Conservation (phyloP, 2,113 vertebrate species). For the Mustela nigripes region DNA sequence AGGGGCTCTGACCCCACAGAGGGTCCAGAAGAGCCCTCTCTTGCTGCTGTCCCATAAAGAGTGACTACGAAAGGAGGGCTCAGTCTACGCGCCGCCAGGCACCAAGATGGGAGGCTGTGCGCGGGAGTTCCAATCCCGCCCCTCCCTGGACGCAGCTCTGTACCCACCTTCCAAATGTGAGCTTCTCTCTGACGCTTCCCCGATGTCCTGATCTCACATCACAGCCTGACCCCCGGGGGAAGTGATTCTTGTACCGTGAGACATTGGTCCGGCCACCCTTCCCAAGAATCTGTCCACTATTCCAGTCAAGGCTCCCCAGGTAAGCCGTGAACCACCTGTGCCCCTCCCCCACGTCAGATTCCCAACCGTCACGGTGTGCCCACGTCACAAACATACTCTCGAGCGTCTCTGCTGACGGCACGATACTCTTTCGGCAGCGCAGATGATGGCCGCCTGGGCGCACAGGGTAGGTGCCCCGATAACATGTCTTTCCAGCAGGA, state of each 20-base stretch:
- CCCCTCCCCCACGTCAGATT: neutral
- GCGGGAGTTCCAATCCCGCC: too few relatives aligned
- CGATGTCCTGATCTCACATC: fast-evolving
- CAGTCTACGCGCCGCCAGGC: fast-evolving
- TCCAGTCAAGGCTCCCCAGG: too few relatives aligned
- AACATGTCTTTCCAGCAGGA: neutral
- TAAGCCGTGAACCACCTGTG: too few relatives aligned
- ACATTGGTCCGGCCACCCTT: fast-evolving
- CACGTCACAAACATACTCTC: fast-evolving
- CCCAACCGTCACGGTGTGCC: fast-evolving
- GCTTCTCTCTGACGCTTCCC: neutral
- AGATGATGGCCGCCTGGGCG: fast-evolving
- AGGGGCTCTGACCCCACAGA: neutral
- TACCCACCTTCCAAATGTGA: neutral
- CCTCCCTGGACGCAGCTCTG: fast-evolving
- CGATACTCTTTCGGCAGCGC: fast-evolving
- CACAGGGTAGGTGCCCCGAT: neutral
- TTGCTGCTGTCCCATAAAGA: neutral
- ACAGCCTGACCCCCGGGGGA: neutral
- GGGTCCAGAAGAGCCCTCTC: too few relatives aligned
- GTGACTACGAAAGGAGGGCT: neutral
- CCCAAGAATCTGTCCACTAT: fast-evolving
- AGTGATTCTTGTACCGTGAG: too few relatives aligned
- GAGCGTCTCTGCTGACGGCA: fast-evolving
- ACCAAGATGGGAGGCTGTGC: fast-evolving